phyloP scores from a whole-genome alignment of 2,113 vertebrate genomes.

The Pimephales promelas region DNA sequence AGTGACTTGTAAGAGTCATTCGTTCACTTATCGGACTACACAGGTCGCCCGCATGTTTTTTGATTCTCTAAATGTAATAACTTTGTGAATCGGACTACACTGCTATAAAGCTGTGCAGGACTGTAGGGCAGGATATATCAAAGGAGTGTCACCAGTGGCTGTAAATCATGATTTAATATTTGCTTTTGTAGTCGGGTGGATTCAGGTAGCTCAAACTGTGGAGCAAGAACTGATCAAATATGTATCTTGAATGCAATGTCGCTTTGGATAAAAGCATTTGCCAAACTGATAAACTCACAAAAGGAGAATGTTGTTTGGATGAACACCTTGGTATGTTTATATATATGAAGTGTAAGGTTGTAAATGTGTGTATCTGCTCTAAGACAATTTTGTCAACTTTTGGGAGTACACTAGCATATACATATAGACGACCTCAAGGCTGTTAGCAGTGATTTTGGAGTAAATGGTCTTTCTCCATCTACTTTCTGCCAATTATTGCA shows the following conservation, averaged over 20 bases:
- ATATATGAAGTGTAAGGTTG: neutral
- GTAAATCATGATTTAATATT: neutral
- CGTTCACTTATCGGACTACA: neutral
- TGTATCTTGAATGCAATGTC: too few species aligned
- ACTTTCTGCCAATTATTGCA: neutral
- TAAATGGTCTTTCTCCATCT: neutral
- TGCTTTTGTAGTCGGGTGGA: neutral
- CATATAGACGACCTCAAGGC: neutral
- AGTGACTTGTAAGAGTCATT: neutral
- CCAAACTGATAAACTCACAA: neutral
- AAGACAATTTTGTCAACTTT: neutral
- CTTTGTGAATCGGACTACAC: neutral
- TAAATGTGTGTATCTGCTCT: neutral
- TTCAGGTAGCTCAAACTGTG: neutral
- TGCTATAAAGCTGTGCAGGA: neutral
- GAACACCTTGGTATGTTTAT: neutral
- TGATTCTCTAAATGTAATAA: neutral
- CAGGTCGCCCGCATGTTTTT: neutral
- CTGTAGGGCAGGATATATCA: neutral
- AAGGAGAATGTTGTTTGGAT: neutral
- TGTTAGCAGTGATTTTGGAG: too few species aligned
- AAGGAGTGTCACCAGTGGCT: neutral
- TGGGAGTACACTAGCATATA: neutral
- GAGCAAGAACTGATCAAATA: too few species aligned
- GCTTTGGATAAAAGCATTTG: too few species aligned